Evolutionary conservation across 2,888 invertebrate genomes (phyloP).

Genomic region (Mesorhabditis sp.): DNA sequence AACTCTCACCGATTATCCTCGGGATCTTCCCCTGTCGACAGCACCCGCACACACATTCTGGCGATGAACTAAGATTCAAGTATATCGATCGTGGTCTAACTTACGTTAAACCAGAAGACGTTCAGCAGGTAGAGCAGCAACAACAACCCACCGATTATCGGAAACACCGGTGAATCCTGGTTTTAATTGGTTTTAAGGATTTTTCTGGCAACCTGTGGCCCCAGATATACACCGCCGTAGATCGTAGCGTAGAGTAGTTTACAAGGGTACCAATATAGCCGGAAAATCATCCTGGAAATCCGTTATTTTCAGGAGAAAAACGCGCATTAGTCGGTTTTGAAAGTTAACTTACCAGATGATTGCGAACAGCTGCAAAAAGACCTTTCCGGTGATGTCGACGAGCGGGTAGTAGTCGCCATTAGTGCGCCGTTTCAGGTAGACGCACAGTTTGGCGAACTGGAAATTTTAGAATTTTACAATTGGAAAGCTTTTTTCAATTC

Average conservation of each 20-base stretch:
- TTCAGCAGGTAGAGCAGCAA: constrained; percentile 41
- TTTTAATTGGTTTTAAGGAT: not conserved
- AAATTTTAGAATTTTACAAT: not conserved
- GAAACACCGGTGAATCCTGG: constrained; percentile 35
- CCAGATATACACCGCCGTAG: constrained; percentile 44
- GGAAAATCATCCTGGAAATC: constrained; percentile 34
- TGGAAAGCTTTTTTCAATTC: not conserved
- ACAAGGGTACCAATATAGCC: constrained; percentile 46
- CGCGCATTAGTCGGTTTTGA: not conserved
- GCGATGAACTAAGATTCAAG: constrained; percentile 35
- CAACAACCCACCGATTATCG: constrained; percentile 39
- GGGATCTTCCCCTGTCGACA: constrained; percentile 47
- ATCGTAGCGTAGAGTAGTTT: constrained; percentile 44
- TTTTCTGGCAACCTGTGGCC: constrained; percentile 22
- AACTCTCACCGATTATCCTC: constrained; percentile 33
- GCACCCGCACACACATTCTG: constrained; percentile 43
- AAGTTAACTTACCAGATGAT: constrained; percentile 31
- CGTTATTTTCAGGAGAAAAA: not conserved
- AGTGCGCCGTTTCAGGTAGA: constrained; percentile 41
- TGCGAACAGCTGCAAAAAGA: constrained; percentile 41
- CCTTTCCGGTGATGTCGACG: constrained; percentile 35
- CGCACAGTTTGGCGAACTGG: constrained; percentile 41
- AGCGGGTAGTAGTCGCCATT: constrained; percentile 36
- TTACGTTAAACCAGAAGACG: constrained; percentile 49
- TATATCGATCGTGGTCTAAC: constrained; percentile 10